Evolutionary conservation across 1,140 invertebrate genomes (phyloP), one percentile per base, ranked within the genome.

Genomic region (Calliopsis andreniformis): DNA sequence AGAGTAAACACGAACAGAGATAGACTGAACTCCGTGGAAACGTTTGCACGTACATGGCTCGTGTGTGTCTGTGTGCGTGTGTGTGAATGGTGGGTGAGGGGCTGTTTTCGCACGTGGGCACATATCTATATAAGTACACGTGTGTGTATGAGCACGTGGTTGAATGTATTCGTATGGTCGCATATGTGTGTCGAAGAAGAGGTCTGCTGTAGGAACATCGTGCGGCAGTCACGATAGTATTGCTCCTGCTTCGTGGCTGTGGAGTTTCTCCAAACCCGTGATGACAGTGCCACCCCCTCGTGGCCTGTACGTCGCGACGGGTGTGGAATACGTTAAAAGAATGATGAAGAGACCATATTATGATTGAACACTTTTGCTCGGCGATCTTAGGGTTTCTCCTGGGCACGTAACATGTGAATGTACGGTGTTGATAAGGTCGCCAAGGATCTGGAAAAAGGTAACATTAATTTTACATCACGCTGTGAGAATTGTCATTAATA

Each of bases 301-400:
- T 73, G 78, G 73, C 77, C 81, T 76, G 56, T 70, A 67, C 76
- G 76, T 77, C 64, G 76, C 76, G 73, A 87, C 84, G 86, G 79
- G 76, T 47, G 49, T 63, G 59, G 84, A 86, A 87, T 87, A 87
- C 84, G 86, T 78, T 87, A 81, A 84, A 87, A 87, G 84, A 87
- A 86, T 87, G 85, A 87, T 84, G 85, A 86, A 87, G 79, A 82
- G 72, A 76, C 61, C 66, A 28, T 76, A 85, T 85, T 82, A 85
- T 78, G 62, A 58, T 79, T 69, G 66, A 59, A 59, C 45, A 66
- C 51, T 61, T 32, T 43, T 51, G 32, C 56, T 62, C 10, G 35
- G 25, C 35, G 62, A 73, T 66, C 70, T 78, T 53, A 47, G 10
- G 30, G 45, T 47, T 23, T 47, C 43, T 30, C 25, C 45, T 25